A percentile compares a stretch with the other conserved stretches of the same genome.
Conservation (phyloP, 2,888 invertebrate genomes). For the Phaonia tiefii region DNA sequence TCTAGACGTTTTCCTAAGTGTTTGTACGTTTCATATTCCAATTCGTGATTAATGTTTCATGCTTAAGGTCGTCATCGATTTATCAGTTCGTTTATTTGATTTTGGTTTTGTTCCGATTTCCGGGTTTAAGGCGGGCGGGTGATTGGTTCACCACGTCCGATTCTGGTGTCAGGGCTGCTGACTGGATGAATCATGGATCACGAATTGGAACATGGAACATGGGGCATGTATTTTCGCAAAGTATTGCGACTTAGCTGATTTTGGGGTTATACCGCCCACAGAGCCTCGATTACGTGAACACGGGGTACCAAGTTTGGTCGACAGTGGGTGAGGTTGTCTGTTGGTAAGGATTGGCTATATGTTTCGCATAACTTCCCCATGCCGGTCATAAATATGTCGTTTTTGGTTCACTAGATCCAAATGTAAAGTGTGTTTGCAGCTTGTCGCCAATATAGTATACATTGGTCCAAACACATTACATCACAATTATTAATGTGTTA, state of each 20-base stretch:
- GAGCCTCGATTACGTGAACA: not conserved
- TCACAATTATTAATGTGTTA: no score
- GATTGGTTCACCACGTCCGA: not conserved
- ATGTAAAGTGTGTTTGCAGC: no score
- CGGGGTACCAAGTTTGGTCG: not conserved
- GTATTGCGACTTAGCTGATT: not conserved
- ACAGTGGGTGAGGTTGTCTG: not conserved
- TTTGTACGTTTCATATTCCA: no score
- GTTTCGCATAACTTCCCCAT: not conserved
- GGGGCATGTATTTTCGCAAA: not conserved
- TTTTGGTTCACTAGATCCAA: no score
- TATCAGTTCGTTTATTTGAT: no score
- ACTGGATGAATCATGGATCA: not conserved
- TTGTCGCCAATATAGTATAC: no score
- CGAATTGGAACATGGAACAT: no score
- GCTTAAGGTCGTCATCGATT: not conserved
- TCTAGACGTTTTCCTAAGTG: not conserved
- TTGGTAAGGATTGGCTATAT: not conserved
- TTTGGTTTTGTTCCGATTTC: not conserved
- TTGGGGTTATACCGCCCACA: not conserved
- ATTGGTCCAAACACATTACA: no score
- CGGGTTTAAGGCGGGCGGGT: no score
- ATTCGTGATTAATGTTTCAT: conserved; percentile 5
- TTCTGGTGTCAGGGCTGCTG: conserved; percentile 1
- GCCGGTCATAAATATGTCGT: no score